Evolutionary conservation across 2,113 vertebrate genomes (phyloP), one percentile per base, ranked within the genome.

Genomic region (Coptodon rendalli): DNA sequence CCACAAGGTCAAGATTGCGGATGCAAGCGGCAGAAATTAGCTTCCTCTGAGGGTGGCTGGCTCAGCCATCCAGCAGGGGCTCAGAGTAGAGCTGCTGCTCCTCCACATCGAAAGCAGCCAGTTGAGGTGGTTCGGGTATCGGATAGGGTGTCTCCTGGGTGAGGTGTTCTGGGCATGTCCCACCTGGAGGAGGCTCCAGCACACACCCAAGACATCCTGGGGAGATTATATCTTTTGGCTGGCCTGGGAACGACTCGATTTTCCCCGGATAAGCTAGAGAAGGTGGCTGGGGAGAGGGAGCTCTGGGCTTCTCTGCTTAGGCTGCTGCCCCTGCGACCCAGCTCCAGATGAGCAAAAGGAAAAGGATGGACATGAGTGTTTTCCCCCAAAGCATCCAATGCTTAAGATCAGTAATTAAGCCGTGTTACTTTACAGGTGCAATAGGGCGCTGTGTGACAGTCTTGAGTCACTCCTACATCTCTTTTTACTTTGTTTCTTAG

Each of bases 251-350:
- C 0, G 4, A n/a, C 61, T 66, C 10, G 0, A n/a, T 66, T 36
- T 66, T 1, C 1, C 10, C 61, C 4, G 6, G 31, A 12, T 1
- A 66, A 12, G 10, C 0, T 38, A 38, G 17, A 66, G 10, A 66
- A 38, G 61, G 61, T 7, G 31, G 17, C 0, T 0, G 0, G 1
- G 31, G 31, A 66, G 17, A 38, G 17, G 31, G 0, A 12, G 61
- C 0, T 66, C 61, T 66, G 3, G 61, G 10, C 61, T 36, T 66
- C 61, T 19, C 10, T 66, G 17, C 61, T 66, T n/a, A 66, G 31
- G 59, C 17, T 66, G 12, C 61, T n/a, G 17, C 31, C 0, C 31
- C 61, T 36, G 31, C 17, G 0, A 66, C 61, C 61, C 2, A 2
- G 17, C 61, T 66, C 31, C 61, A n/a, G 31, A 36, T 66, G 31